Conservation (phyloP, 1,140 invertebrate species). For the roundworm (Caenorhabditis elegans) region WBcel235 BX284605.5:12609501-12610000, state of each 20-base stretch:
- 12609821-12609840: neutral
- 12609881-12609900: neutral
- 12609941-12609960: slow-evolving; percentile 7
- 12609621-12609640: too few relatives aligned
- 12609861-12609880: neutral
- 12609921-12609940: slow-evolving; percentile 3
- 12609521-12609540: too few relatives aligned
- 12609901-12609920: neutral
- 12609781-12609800: slow-evolving; percentile 14
- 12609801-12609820: slow-evolving; percentile 17
- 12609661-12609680: neutral
- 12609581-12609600: too few relatives aligned
- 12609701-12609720: neutral
- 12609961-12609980: neutral
- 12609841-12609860: slow-evolving; percentile 4
- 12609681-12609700: neutral
- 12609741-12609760: too few relatives aligned
- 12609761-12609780: too few relatives aligned
- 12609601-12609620: too few relatives aligned
- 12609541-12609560: too few relatives aligned
- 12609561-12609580: too few relatives aligned
- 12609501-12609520: too few relatives aligned
- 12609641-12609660: too few relatives aligned
- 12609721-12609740: too few relatives aligned
- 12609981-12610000: slow-evolving; percentile 16